phyloP scores from a whole-genome alignment of 2,797 vertebrate species.

The Ptychobarbus kaznakovi region DNA sequence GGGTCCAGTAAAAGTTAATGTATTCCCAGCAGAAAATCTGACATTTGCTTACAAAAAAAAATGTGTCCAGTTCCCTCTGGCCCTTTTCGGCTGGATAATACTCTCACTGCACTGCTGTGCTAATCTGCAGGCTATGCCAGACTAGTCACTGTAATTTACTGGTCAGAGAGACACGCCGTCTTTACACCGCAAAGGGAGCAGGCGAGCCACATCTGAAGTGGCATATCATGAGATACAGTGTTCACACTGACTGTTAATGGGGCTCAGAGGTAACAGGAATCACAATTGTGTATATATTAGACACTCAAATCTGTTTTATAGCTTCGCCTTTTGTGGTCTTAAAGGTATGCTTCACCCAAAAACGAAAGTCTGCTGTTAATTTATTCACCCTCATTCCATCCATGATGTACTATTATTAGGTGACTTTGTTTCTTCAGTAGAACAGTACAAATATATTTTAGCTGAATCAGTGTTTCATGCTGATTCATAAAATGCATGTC shows the following conservation, averaged over 20 bases:
- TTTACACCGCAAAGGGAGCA: not conserved
- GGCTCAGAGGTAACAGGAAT: conserved; percentile 5
- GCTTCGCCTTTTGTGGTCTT: not conserved
- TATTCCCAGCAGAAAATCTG: conserved; percentile 63
- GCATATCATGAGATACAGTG: not conserved
- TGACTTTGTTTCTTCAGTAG: not conserved
- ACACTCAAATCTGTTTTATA: not conserved
- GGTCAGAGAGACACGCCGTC: not conserved
- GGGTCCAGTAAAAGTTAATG: conserved; percentile 74
- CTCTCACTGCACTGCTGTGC: conserved; percentile 12
- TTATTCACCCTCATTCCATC: not conserved
- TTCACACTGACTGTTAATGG: not conserved
- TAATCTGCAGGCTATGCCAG: conserved; percentile 11
- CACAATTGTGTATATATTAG: not conserved
- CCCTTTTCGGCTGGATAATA: conserved; percentile 32
- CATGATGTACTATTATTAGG: not conserved
- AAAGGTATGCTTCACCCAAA: not conserved
- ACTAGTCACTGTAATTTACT: conserved; percentile 5
- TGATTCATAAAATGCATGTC: not conserved
- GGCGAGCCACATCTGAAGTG: not conserved
- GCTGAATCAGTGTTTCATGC: not conserved
- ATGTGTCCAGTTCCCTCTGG: conserved; percentile 33
- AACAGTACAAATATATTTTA: not conserved
- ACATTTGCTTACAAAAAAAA: conserved; percentile 63
- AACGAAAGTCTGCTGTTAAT: not conserved